Percentiles rank a stretch among this genome's conserved stretches.
These are phyloP conservation scores for Euglossa dilemma DNA, from an alignment of 1,140 invertebrate species.

Conservation along the genomic window DNA sequence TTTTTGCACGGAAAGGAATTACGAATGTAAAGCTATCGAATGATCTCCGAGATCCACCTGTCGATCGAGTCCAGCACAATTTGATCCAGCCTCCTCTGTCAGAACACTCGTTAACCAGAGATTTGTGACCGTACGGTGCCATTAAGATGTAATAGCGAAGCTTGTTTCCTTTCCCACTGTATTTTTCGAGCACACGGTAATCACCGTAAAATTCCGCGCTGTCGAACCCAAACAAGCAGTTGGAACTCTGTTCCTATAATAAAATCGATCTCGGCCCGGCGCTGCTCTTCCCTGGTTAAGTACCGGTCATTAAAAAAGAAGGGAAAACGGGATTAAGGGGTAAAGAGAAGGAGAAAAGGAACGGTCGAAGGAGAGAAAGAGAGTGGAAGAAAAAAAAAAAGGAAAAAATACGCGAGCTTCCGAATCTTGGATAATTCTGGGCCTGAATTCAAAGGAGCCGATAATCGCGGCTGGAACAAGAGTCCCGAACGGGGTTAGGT, in stretches of 20 bases:
- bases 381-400: background rate
- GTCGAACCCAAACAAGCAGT: slow-evolving; percentile 39
- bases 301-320: slow-evolving; percentile 19
- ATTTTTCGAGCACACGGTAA: slow-evolving; percentile 41
- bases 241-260: slow-evolving; percentile 17
- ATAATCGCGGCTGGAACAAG: slow-evolving; percentile 26
- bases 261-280: slow-evolving; percentile 27
- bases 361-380: no score
- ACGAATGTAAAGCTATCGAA: background rate
- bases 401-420: slow-evolving; percentile 14
- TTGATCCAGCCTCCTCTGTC: background rate
- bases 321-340: background rate
- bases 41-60: slow-evolving; percentile 30
- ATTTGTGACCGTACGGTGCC: slow-evolving; percentile 71
- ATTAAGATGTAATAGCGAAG: slow-evolving; percentile 60
- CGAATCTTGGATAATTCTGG: slow-evolving; percentile 28
- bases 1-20: no score
- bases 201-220: slow-evolving; percentile 53
- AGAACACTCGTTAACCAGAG: slow-evolving; percentile 68
- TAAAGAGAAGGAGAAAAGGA: no score
- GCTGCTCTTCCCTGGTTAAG: background rate
- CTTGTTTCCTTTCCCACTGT: slow-evolving; percentile 54
- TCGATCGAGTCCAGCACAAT: slow-evolving; percentile 19
- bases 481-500: background rate
- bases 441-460: slow-evolving; percentile 32